These are phyloP conservation scores for Myotis daubentonii DNA, from an alignment of 2,797 vertebrate genomes.

Conservation along the genomic window DNA sequence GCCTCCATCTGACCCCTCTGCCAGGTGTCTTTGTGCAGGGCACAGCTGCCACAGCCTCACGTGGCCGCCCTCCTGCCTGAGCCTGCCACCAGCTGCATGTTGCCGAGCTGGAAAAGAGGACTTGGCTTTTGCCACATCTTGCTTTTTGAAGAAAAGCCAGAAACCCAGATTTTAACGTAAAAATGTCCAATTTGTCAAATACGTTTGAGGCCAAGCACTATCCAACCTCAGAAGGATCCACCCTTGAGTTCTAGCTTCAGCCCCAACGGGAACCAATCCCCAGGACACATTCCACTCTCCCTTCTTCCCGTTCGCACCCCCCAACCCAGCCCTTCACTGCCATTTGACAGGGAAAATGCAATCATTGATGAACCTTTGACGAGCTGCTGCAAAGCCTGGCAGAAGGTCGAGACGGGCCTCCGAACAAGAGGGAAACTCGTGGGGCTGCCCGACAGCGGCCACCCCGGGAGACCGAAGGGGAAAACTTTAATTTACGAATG, in stretches of 20 bases:
- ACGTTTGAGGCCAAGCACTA: background rate
- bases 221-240: background rate
- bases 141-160: background rate
- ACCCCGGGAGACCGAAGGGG: slow-evolving; percentile 48
- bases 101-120: background rate
- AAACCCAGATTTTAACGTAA: background rate
- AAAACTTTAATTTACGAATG: slow-evolving; percentile 76
- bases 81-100: background rate
- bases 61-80: too few relatives aligned
- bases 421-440: background rate
- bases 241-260: background rate
- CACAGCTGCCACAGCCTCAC: background rate
- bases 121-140: background rate
- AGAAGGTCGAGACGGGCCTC: slow-evolving; percentile 23
- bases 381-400: background rate
- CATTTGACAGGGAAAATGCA: background rate
- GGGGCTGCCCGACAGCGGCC: slow-evolving; percentile 55
- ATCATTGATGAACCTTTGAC: accelerated
- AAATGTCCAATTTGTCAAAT: background rate
- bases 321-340: background rate
- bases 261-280: background rate
- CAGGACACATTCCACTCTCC: background rate
- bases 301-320: background rate
- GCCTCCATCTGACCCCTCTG: background rate
- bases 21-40: background rate